Evolutionary conservation across 2,113 vertebrate species (phyloP).

Genomic region (Chloropsis hardwickii): DNA sequence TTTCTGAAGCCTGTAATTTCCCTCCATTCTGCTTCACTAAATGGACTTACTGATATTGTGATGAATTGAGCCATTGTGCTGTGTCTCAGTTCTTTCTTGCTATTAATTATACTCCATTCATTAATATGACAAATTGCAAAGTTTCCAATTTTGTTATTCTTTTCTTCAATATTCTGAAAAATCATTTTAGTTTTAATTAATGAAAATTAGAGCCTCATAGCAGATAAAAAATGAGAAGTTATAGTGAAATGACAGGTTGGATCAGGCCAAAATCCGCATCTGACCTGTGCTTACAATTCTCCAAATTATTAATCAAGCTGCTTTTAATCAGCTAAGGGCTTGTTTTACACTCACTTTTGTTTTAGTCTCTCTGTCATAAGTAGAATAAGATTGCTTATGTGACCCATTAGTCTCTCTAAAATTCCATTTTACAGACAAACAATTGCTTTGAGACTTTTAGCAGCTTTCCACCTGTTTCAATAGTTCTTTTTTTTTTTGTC

Average conservation of each 20-base stretch:
- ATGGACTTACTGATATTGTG: neutral
- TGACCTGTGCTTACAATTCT: neutral
- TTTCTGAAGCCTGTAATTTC: slow-evolving; percentile 8
- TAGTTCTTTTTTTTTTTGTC: neutral
- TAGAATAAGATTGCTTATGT: neutral
- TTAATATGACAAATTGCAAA: neutral
- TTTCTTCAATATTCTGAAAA: neutral
- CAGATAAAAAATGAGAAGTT: neutral
- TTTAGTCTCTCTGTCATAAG: neutral
- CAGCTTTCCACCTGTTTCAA: neutral
- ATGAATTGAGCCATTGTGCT: neutral
- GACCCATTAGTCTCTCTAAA: neutral
- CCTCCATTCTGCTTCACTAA: neutral
- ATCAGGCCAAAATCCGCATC: neutral
- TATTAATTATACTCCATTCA: neutral
- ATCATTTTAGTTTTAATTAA: neutral
- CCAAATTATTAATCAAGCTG: neutral
- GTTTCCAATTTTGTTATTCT: neutral
- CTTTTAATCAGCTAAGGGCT: neutral
- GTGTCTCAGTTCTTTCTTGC: neutral
- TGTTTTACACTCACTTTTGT: neutral
- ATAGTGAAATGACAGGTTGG: neutral
- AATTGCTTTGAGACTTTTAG: neutral
- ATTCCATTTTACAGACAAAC: neutral
- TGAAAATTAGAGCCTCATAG: neutral